Base-by-base conservation (phyloP, 2,888 invertebrate genomes). In the Stomorhina lunata region DNA sequence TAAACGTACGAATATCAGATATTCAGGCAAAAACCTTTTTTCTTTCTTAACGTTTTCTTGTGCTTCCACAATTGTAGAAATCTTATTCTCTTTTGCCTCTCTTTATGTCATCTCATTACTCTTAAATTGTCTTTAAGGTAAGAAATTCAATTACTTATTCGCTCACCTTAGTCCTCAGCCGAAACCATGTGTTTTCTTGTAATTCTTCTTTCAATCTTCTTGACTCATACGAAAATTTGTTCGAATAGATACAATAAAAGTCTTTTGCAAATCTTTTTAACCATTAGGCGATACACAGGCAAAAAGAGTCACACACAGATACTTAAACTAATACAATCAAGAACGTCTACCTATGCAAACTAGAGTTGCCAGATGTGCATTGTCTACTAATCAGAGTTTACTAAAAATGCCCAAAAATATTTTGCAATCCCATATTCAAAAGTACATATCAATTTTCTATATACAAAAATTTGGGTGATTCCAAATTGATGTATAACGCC, bases 21-120 rank as follows among this genome's bases (percentile, higher is more conserved):
- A 59, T 43, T 34, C 27, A 57, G 53, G 78, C 75, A 73, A 79
- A 78, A 71, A 82, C 82, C 82, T 82, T 79, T n/a, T 77, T 68
- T 53, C 61, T 72, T 80, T 69, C 57, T 80, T 68, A 68, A 55
- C 69, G 29, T 68, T 20, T 75, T 75, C 55, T 12, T 29, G 10
- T 25, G 22, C n/a, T 55, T 1, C 10, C 45, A 12, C 12, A 10
- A 9, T n/a, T n/a, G n/a, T 25, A 9, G 1, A 9, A 2, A 17
- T 43, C 7, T 0, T 5, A 40, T 37, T 27, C 40, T 9, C 22
- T 29, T 9, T 37, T 20, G 22, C 20, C 43, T 2, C 43, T 10
- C 34, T 10, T 20, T n/a, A n/a, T n/a, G n/a, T n/a, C n/a, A n/a
- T 1, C 12, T 50, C 27, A 50, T 59, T 40, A 12, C 76, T 76